A percentile compares a stretch with the other conserved stretches of the same genome.
These are phyloP conservation scores for Megastigmus dorsalis DNA, from an alignment of 2,888 invertebrate genomes.

Conservation along the genomic window DNA sequence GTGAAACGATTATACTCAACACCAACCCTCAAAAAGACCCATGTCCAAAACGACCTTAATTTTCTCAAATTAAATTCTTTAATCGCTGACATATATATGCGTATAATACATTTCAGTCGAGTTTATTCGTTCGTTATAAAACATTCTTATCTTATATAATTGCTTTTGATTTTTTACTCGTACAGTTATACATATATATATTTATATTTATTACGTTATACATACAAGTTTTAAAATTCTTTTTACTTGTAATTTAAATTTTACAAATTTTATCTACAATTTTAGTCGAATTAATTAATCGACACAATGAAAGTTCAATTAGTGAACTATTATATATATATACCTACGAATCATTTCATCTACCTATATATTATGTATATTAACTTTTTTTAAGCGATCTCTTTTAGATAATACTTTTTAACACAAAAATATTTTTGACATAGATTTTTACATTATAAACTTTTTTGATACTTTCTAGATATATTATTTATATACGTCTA, in stretches of 20 bases:
- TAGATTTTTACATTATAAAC: conserved; percentile 17
- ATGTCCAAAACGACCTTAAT: conserved; percentile 19
- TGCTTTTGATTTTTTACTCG: conserved; percentile 34
- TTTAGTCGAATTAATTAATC: conserved; percentile 14
- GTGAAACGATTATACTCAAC: conserved; percentile 22
- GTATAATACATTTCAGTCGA: conserved; percentile 32
- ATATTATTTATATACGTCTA: conserved; percentile 15
- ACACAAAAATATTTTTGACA: conserved; percentile 17
- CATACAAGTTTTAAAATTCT: conserved; percentile 42
- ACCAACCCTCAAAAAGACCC: conserved; percentile 14
- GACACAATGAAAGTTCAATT: conserved; percentile 27
- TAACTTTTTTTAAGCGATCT: too few relatives aligned
- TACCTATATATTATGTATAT: background rate
- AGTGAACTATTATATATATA: conserved; percentile 28
- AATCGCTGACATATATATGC: conserved; percentile 38
- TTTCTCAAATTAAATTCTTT: conserved; percentile 39
- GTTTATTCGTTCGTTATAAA: conserved; percentile 38
- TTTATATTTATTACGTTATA: conserved; percentile 24
- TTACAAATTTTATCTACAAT: conserved; percentile 15
- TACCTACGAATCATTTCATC: background rate
- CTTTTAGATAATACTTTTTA: background rate
- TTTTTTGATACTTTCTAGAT: conserved; percentile 12
- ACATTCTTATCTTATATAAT: conserved; percentile 32
- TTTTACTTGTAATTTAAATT: conserved; percentile 33
- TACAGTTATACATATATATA: conserved; percentile 42